phyloP scores from a whole-genome alignment of 2,888 invertebrate genomes.

The Villa cingulata region DNA sequence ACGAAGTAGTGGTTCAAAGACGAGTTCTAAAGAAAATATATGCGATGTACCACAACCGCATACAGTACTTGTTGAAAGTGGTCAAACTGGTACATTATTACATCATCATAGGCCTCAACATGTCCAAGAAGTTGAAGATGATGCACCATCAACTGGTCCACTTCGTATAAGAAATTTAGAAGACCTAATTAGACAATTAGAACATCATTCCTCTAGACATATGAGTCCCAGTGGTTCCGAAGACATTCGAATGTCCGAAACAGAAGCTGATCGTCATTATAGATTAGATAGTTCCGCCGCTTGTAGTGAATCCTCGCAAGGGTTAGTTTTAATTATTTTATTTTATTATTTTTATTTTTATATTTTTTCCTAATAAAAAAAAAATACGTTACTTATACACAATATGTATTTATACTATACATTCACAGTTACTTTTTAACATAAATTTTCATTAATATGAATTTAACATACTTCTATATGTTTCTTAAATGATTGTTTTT shows the following conservation, averaged over 20 bases:
- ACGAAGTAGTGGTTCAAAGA: slow-evolving; percentile 39
- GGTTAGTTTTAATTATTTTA: slow-evolving; percentile 37
- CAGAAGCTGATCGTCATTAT: slow-evolving; percentile 78
- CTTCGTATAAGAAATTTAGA: slow-evolving; percentile 82
- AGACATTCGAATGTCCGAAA: slow-evolving; percentile 71
- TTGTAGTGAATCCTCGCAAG: slow-evolving; percentile 60
- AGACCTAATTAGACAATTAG: slow-evolving; percentile 76
- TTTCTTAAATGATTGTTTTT: no score
- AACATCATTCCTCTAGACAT: slow-evolving; percentile 72
- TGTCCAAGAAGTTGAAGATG: slow-evolving; percentile 54
- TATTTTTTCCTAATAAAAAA: neutral
- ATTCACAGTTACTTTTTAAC: neutral
- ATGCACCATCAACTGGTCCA: slow-evolving; percentile 67
- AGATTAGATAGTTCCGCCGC: slow-evolving; percentile 61
- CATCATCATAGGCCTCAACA: slow-evolving; percentile 37
- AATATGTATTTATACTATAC: no score
- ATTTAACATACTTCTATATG: no score
- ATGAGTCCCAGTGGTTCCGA: slow-evolving; percentile 87
- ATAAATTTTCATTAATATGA: neutral
- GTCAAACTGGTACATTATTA: slow-evolving; percentile 20
- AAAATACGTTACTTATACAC: neutral
- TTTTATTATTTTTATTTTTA: neutral
- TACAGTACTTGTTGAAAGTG: slow-evolving; percentile 37
- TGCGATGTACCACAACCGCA: slow-evolving; percentile 55
- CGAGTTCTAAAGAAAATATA: slow-evolving; percentile 58